Base-by-base conservation (phyloP, 2,888 invertebrate species). In the Criorhina ranunculi region DNA sequence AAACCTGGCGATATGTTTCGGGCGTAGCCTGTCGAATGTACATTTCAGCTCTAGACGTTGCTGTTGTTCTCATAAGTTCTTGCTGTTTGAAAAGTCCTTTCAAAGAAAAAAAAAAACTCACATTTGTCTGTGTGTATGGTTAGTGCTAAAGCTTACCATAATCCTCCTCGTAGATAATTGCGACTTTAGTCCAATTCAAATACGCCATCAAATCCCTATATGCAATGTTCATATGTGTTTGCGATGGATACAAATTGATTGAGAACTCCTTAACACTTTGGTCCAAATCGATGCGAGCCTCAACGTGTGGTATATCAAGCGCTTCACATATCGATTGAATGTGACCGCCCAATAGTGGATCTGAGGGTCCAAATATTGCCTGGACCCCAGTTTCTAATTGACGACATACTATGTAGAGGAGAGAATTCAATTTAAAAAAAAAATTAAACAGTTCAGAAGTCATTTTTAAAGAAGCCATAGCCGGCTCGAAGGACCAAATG, bases 141-240 rank as follows among this genome's bases (percentile, higher is more conserved):
- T 57, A n/a, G 35, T 35, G 1, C 44, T 2, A 8, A 17, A 9
- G 88, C 94, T 93, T 89, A 97, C 97, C 97, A 90, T 95, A 95
- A 88, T 98, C 97, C 89, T 98, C 97, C 90, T 99, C 98, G 89
- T 98, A 98, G 51, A 99, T 95, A 70, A 99, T 95, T 0, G 97
- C 98, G 89, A 98, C 97, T 90, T 95, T 95, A 2, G 97, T 97
- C 98, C 98, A 98, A 90, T 97, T 97, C 81, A 98, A 94, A 90
- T 96, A 96, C 8, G 94, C 93, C 91, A 98, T 96, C 87, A 98
- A 94, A 89, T 98, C 98, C 75, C 95, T 94, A 91, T 97, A 97
- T 0, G 97, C 96, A 89, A 93, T 93, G 89, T 97, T 96, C 90
- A 98, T 94, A 87, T 96, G 93, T 72, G 95, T 94, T 87, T 96